Base-by-base conservation (phyloP, 2,888 invertebrate species). In the Apotomis turbidana region DNA sequence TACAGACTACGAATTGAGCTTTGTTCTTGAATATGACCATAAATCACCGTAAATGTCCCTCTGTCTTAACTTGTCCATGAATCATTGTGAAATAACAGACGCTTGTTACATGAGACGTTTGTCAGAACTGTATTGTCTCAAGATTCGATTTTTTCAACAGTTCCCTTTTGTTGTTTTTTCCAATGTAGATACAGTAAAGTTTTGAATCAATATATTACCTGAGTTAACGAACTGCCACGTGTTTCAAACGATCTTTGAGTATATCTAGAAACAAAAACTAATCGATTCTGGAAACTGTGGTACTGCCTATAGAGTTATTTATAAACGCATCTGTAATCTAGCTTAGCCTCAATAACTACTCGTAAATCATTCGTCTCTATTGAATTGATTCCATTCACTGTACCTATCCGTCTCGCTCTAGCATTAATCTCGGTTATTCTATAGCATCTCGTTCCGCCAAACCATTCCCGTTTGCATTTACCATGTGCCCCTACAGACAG, bases 371-470 rank as follows among this genome's bases (percentile, higher is more conserved):
- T 70, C 70, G 70, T 70, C 60, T 71, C 52, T 68, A 73, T 74
- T 76, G 75, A 77, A 78, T 79, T 78, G 74, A 72, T 74, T 64
- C 71, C 75, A 75, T 80, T 80, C 76, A 78, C 8, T 59, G 54
- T 36, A 27, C 27, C 27, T 27, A 49, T 71, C 63, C 68, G 55
- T 74, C 74, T 74, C 74, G 54, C 68, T 74, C 71, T 74, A 38
- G 60, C 71, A 64, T 71, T 63, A 68, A 63, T 66, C 66, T 63
- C 57, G 62, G 70, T 67, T 66, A 69, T 73, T 59, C 54, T 66
- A 59, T 64, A 10, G 49, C 70, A 58, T 54, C 68, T 64, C 64
- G 59, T 73, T 70, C 73, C 70, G 62, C 62, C 58, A 52, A 64
- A 68, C 55, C 63, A 73, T 73, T 71, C 61, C 67, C 51, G 71